Conservation (phyloP, 1,140 invertebrate genomes). For the Drosophila repletoides region DNA sequence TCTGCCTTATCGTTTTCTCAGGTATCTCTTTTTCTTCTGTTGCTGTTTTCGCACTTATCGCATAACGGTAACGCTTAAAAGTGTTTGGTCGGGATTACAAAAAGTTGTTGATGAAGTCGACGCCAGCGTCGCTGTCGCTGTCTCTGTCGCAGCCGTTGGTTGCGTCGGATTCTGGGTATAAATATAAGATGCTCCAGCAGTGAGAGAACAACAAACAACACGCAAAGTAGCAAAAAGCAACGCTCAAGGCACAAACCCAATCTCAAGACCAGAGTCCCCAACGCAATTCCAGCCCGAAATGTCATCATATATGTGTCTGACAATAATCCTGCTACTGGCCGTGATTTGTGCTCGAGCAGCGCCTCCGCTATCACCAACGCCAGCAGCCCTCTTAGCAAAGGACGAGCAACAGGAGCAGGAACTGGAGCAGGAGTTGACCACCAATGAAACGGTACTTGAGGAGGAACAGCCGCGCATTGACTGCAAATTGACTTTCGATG, state of each 20-base stretch:
- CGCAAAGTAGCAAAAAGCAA: not conserved
- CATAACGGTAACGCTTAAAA: constrained; percentile 32
- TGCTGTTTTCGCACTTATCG: constrained; percentile 14
- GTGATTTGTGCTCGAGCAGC: constrained; percentile 26
- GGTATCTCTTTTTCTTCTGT: not conserved
- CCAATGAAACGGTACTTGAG: constrained; percentile 2
- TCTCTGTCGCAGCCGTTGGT: not conserved
- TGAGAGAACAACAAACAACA: constrained; percentile 6
- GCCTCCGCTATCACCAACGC: not conserved
- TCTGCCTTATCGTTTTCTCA: not conserved
- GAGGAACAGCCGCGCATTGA: constrained; percentile 46
- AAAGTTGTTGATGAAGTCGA: constrained; percentile 51
- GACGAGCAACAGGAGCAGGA: not conserved
- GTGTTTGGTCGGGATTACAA: constrained; percentile 1
- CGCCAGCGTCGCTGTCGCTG: constrained; percentile 21
- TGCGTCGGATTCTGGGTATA: constrained; percentile 47
- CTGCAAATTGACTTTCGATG: constrained; percentile 77
- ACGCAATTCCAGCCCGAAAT: constrained; percentile 32
- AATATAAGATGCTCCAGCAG: constrained; percentile 49
- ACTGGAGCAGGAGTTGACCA: not conserved
- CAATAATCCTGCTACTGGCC: constrained; percentile 34
- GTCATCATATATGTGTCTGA: constrained; percentile 18
- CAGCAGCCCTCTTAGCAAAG: not conserved
- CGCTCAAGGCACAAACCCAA: constrained; percentile 12
- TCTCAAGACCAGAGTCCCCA: constrained; percentile 5